Conservation (phyloP, 2,888 invertebrate species). For the Biston betularia region DNA sequence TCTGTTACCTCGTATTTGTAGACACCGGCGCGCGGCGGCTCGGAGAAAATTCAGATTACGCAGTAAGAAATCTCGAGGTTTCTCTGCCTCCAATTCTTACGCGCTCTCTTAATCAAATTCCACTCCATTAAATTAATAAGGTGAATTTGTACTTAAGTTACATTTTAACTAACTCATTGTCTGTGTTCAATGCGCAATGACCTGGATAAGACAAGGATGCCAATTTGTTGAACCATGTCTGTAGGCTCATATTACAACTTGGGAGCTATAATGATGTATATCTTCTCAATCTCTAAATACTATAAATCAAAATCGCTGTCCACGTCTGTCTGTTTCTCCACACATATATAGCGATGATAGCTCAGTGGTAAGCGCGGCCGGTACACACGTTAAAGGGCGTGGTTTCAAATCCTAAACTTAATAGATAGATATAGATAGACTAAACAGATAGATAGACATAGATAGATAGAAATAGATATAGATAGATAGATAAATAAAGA, state of each 20-base stretch:
- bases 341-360: too few species aligned
- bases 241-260: not conserved
- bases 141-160: constrained; percentile 9
- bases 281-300: too few species aligned
- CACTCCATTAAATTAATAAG: constrained; percentile 1
- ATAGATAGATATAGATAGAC: too few species aligned
- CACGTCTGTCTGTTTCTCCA: too few species aligned
- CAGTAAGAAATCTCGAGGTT: constrained; percentile 14
- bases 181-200: not conserved
- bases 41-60: constrained; percentile 12
- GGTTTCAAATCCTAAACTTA: too few species aligned
- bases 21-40: not conserved
- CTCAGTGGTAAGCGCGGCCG: too few species aligned
- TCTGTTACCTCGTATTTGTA: constrained; percentile 10
- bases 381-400: too few species aligned
- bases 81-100: not conserved
- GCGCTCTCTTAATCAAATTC: constrained; percentile 9
- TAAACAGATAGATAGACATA: too few species aligned
- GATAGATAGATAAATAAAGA: too few species aligned
- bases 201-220: not conserved
- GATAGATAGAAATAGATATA: too few species aligned
- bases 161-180: constrained; percentile 6
- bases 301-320: too few species aligned
- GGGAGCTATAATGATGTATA: not conserved
- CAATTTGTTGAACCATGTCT: not conserved